Evolutionary conservation across 2,888 invertebrate species (phyloP).

Genomic region (Dicyrtoma fusca): DNA sequence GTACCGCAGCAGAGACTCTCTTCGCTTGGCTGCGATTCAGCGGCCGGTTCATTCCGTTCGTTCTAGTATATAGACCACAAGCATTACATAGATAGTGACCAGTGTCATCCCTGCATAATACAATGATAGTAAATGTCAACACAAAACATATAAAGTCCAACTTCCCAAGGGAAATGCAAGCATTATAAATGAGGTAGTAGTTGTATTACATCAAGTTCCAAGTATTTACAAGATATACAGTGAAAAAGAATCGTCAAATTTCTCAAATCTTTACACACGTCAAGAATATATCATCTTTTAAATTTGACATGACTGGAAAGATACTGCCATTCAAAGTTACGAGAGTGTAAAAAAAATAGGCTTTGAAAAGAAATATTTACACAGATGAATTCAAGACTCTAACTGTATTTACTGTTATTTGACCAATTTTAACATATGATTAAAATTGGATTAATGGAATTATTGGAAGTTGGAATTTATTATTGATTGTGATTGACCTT

Average conservation of each 20-base stretch:
- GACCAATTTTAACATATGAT: neutral
- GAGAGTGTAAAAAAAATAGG: neutral
- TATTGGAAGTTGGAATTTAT: constrained; percentile 38
- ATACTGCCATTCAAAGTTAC: too few relatives aligned
- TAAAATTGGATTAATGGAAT: constrained; percentile 19
- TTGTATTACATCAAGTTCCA: too few relatives aligned
- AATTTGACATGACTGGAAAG: too few relatives aligned
- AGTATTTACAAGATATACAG: too few relatives aligned
- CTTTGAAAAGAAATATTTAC: neutral
- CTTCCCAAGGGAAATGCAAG: constrained; percentile 20
- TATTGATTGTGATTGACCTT: constrained; percentile 43
- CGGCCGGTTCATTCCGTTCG: constrained; percentile 78
- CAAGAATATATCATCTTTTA: neutral
- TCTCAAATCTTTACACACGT: neutral
- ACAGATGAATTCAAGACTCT: too few relatives aligned
- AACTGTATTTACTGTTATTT: too few relatives aligned
- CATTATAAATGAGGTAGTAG: neutral
- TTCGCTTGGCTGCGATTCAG: constrained; percentile 71
- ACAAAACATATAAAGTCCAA: constrained; percentile 39
- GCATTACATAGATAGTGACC: constrained; percentile 68
- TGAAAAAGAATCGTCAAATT: too few relatives aligned
- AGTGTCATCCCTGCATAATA: constrained; percentile 62
- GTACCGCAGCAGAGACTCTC: constrained; percentile 57
- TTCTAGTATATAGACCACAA: constrained; percentile 70
- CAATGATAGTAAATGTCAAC: constrained; percentile 23